A percentile compares a stretch with the other conserved stretches of the same genome.
phyloP scores from a whole-genome alignment of 2,888 invertebrate species.

The Dysmachus trigonus region DNA sequence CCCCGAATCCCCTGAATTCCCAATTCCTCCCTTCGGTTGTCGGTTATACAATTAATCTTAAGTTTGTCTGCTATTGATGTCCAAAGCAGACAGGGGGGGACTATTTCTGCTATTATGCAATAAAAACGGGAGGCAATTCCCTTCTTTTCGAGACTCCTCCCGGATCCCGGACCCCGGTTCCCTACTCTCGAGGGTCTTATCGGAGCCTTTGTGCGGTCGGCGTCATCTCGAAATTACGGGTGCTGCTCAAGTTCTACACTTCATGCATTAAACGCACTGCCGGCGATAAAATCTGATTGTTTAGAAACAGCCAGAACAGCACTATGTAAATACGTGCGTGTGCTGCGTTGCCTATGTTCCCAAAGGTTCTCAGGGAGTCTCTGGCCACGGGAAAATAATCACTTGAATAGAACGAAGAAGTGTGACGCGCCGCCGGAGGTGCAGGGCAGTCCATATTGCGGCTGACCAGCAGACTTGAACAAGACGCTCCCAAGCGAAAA shows the following conservation, averaged over 20 bases:
- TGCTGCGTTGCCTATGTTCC: neutral
- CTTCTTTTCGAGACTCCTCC: neutral
- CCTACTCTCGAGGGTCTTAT: neutral
- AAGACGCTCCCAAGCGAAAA: neutral
- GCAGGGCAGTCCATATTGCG: neutral
- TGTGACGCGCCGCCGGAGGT: too few relatives aligned
- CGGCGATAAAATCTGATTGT: neutral
- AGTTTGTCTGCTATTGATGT: neutral
- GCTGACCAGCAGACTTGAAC: conserved; percentile 5
- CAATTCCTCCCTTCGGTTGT: neutral
- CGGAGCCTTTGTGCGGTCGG: neutral
- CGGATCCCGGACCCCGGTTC: neutral
- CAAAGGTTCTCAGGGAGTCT: neutral
- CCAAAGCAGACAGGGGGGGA: neutral
- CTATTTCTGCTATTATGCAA: neutral
- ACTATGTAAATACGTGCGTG: neutral
- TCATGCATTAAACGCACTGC: neutral
- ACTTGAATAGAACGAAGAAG: neutral
- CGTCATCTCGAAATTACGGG: neutral
- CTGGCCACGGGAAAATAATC: neutral
- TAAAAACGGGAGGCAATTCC: neutral
- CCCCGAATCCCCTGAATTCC: neutral
- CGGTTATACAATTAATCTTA: neutral
- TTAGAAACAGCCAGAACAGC: neutral
- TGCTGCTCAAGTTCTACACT: neutral